Base-by-base conservation (phyloP, 2,113 vertebrate species). In the Muscicapa adusta region DNA sequence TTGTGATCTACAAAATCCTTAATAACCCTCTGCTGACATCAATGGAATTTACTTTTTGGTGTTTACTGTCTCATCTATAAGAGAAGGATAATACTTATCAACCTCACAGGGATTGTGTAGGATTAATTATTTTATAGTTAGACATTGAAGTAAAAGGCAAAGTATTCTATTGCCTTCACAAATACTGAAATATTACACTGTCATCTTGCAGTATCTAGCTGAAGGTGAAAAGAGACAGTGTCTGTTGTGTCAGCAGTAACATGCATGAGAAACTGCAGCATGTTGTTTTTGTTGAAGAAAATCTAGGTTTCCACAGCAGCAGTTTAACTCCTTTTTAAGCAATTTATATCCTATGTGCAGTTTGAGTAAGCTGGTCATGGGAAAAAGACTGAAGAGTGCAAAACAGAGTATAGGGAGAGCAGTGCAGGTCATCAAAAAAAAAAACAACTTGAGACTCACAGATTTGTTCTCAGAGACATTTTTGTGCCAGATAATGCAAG, bases 101-200 rank as follows among this genome's bases (percentile, higher is more conserved):
- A 25, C 65, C 28, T 78, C 65, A 45, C 20, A 78, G 65, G 57
- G 73, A 56, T 72, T 6, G 1, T 47, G 31, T 63, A 72, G 84
- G 80, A 91, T 95, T 96, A 94, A 92, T 91, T 94, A 88, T 88
- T 92, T 66, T 91, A 47, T 65, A 91, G 48, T 42, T 84, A 70
- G 29, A 70, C 10, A 33, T 33, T 40, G 18, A 67, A 56, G 23
- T 68, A 89, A 77, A 96, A 93, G 33, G 28, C 34, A 92, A 88
- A 92, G 4, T 20, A 54, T 65, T 77, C 20, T 77, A 47, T 25
- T 80, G 29, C 47, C 60, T 92, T 71, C 65, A 56, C 16, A 71
- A 81, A 47, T 60, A 81, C 56, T 77, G 73, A 92, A 86, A 77
- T 38, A 70, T 51, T 28, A 63, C 34, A 29, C 10, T 45, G 51